Base-by-base conservation (phyloP, 2,888 invertebrate species). In the Pemphredon lugubris region DNA sequence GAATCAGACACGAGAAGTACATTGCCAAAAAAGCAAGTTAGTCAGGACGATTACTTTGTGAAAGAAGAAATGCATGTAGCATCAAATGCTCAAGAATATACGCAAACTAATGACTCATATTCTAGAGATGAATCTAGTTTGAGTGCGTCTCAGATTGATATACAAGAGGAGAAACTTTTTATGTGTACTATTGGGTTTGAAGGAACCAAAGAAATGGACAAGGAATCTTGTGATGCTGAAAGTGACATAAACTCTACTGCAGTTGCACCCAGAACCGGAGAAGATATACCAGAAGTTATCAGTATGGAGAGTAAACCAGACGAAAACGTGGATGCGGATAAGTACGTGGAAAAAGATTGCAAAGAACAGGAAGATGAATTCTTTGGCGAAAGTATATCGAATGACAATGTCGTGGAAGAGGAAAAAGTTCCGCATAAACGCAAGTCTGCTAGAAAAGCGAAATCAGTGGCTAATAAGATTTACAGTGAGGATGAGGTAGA, bases 11-110 rank as follows among this genome's bases (percentile, higher is more conserved):
- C 80, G 4, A 83, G 81, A 48, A 81, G 82, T 55, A 63, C 83
- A n/a, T 68, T 86, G 39, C 75, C 85, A 30, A 86, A 86, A 66
- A 75, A 84, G 44, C 64, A 75, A 34, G 61, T 80, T 11, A 75
- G 68, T 26, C 75, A 84, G 50, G 83, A 84, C 6, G 70, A 77
- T 11, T 89, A 88, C 64, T 88, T 86, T 75, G 82, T 85, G 1
- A 89, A 89, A 75, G 77, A 88, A 66, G 88, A 87, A 67, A 70
- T 85, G 66, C 83, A 83, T 32, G 55, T 77, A 51, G 71, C 68
- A 9, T 64, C 80, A 3, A 84, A 73, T 69, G 23, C 75, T 6
- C 73, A 76, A 51, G 76, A 77, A 11, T 77, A 65, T n/a, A 47
- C 57, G n/a, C 83, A 75, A 23, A 45, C 79, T 23, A 81, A 74